Evolutionary conservation across 2,797 vertebrate species (phyloP).

Genomic region (Thunnus albacares): DNA sequence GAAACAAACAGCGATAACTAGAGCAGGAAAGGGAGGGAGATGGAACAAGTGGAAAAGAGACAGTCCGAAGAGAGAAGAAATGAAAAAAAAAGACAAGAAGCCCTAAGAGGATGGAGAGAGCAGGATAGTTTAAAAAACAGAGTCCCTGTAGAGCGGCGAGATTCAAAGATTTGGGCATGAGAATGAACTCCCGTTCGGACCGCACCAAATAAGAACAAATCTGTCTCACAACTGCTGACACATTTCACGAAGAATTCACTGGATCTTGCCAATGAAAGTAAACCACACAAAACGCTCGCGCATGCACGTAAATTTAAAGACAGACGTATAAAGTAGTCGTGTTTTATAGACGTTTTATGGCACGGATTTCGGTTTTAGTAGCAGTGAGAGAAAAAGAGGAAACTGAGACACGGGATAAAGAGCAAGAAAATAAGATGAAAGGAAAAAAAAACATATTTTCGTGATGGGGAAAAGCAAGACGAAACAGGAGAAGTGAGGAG

Average conservation of each 20-base stretch:
- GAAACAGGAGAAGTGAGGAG: not conserved
- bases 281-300: not conserved
- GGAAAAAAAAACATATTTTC: not conserved
- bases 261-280: slow-evolving; percentile 2
- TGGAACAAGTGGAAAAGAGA: not conserved
- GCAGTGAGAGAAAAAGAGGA: not conserved
- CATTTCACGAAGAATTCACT: slow-evolving; percentile 43
- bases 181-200: slow-evolving; percentile 22
- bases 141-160: slow-evolving; percentile 12
- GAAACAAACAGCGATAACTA: not conserved
- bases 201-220: slow-evolving; percentile 52
- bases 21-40: not conserved
- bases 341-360: no score
- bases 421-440: not conserved
- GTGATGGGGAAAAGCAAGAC: not conserved
- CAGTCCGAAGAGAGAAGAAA: not conserved
- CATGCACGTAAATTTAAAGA: not conserved
- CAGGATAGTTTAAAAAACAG: not conserved
- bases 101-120: not conserved
- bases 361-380: not conserved
- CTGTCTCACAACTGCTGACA: slow-evolving; percentile 19
- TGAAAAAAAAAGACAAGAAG: not conserved
- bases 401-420: not conserved
- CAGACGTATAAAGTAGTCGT: not conserved
- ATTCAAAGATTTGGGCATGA: slow-evolving; percentile 19